Conservation (phyloP, 2,888 invertebrate genomes). For the Folsomia candida region DNA sequence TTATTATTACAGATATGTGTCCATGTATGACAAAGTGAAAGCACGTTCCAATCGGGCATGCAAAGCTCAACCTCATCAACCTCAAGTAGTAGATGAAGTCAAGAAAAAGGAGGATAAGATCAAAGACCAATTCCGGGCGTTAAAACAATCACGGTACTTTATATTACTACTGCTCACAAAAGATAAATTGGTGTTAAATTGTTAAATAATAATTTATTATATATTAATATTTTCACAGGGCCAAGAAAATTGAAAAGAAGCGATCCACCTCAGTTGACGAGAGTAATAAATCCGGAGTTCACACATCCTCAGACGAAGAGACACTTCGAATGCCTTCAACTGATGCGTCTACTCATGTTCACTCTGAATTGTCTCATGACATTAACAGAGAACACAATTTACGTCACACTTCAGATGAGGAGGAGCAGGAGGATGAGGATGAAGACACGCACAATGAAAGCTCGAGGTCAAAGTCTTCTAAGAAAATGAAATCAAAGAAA, state of each 20-base stretch:
- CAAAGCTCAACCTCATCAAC: conserved; percentile 75
- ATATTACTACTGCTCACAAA: not conserved
- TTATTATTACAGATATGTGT: conserved; percentile 69
- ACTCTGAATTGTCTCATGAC: not conserved
- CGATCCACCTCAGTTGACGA: conserved; percentile 85
- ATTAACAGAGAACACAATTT: not conserved
- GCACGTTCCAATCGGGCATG: conserved; percentile 71
- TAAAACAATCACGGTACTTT: conserved; percentile 67
- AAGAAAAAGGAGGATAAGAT: conserved; percentile 75
- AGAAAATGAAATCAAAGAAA: conserved; percentile 24
- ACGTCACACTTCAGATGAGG: conserved; percentile 42
- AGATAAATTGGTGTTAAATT: not conserved
- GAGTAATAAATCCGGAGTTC: conserved; percentile 53
- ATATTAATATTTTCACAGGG: conserved; percentile 56
- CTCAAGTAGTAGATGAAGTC: conserved; percentile 68
- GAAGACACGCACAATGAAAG: conserved; percentile 61
- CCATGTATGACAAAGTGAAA: conserved; percentile 97
- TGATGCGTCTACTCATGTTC: conserved; percentile 1
- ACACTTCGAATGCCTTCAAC: conserved; percentile 49
- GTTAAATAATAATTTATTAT: too few relatives aligned
- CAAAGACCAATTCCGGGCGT: conserved; percentile 82
- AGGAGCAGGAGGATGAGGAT: conserved; percentile 57
- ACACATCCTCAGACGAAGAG: conserved; percentile 65
- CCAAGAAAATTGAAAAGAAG: conserved; percentile 84
- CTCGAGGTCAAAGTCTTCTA: conserved; percentile 38